phyloP scores from a whole-genome alignment of 2,888 invertebrate species.

The Molorchus minor region DNA sequence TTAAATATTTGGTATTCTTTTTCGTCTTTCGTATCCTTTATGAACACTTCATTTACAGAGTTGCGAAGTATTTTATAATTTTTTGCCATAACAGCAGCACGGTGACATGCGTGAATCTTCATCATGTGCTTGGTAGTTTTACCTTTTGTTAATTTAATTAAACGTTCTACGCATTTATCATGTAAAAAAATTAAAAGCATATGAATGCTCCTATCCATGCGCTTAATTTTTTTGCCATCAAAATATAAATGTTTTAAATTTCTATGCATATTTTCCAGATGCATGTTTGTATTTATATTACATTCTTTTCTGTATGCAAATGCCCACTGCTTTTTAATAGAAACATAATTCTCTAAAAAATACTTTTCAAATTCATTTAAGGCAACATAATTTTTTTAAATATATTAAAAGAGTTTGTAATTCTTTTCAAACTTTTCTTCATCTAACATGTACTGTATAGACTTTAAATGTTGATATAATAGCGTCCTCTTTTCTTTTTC shows the following conservation, averaged over 20 bases:
- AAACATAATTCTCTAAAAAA: not conserved
- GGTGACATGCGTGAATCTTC: not conserved
- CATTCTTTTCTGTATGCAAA: not conserved
- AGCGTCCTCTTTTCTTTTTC: not conserved
- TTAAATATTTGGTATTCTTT: too few species aligned
- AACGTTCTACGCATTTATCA: not conserved
- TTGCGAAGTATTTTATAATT: not conserved
- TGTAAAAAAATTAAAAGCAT: not conserved
- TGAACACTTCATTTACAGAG: not conserved
- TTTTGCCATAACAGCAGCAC: not conserved
- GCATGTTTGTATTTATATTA: not conserved
- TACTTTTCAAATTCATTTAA: not conserved
- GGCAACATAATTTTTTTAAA: not conserved
- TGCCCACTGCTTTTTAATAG: not conserved
- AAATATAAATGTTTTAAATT: not conserved
- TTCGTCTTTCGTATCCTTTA: not conserved
- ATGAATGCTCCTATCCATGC: not conserved
- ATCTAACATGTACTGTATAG: not conserved
- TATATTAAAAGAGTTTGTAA: not conserved
- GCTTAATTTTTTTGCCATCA: not conserved
- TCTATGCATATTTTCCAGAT: not conserved
- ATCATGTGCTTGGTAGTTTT: not conserved
- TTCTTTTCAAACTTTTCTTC: not conserved
- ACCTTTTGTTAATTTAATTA: not conserved
- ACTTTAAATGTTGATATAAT: not conserved